Evolutionary conservation across 2,888 invertebrate species (phyloP), one percentile per base, ranked within the genome.

Genomic region (Harpalus rubripes): DNA sequence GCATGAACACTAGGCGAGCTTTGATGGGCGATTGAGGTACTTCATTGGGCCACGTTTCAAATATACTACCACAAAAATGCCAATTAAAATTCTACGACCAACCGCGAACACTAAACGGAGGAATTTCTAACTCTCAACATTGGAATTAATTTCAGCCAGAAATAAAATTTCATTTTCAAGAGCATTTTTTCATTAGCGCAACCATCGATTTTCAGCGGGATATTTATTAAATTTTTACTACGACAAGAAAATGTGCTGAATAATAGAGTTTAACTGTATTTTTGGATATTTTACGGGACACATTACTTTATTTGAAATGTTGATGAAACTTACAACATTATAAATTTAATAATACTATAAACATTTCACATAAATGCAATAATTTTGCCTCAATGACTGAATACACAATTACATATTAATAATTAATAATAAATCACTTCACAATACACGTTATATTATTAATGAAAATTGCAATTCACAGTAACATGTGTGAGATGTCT

Each of bases 21-120:
- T 74, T 74, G 72, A 74, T 18, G 72, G 72, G 7, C 44, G 16
- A 44, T 8, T 15, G 44, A 41, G 39, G 68, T 68, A 76, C 83
- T 83, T 83, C 83, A 83, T 83, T 72, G 82, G 58, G 82, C 32
- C 39, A 16, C 72, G 68, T 83, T 84, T 63, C 76, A 78, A 78
- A 84, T 84, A 83, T 76, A 84, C 26, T 61, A 32, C 84, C 84
- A 56, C 84, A 84, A 84, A 84, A 84, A 84, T 84, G 84, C 84
- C 78, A 84, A 84, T 84, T 84, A 84, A 84, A 76, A 84, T 76
- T 82, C 82, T 82, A 63, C 63, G 56, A 26, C 58, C 22, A 78
- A 78, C 78, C 78, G 58, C 78, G 78, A 78, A 78, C 78, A 78
- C 16, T 58, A 22, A n/a, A 56, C 78, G 58, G 26, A 78, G 78